phyloP scores from a whole-genome alignment of 2,888 invertebrate species.

The Caenorhabditis becei region DNA sequence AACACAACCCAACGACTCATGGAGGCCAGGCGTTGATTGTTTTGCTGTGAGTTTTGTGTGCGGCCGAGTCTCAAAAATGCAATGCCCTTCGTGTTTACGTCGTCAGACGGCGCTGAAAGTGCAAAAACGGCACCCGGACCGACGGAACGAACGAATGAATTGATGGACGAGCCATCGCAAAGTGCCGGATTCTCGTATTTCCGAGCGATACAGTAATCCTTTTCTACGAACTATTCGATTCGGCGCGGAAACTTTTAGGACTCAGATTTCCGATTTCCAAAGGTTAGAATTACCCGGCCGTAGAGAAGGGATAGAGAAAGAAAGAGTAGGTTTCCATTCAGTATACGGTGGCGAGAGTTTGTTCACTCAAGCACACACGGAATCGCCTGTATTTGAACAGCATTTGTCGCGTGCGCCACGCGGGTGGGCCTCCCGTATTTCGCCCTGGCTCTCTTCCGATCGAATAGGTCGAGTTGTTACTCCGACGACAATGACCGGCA shows the following conservation, averaged over 20 bases:
- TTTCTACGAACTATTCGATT: background rate
- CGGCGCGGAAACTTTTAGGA: slow-evolving; percentile 20
- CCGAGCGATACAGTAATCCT: slow-evolving; percentile 1
- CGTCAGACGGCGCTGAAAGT: background rate
- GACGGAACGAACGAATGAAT: background rate
- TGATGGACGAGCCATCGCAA: background rate
- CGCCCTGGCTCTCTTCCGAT: slow-evolving; percentile 22
- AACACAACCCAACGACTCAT: background rate
- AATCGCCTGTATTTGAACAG: slow-evolving; percentile 54
- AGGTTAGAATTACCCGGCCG: slow-evolving; percentile 1
- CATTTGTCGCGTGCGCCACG: slow-evolving; percentile 47
- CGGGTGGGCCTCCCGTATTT: slow-evolving; percentile 1
- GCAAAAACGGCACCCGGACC: slow-evolving; percentile 1
- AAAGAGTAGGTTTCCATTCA: background rate
- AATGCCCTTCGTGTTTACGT: slow-evolving; percentile 42
- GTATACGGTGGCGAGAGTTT: slow-evolving; percentile 32
- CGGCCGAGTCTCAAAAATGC: slow-evolving; percentile 35
- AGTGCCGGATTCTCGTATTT: background rate
- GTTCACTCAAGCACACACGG: slow-evolving; percentile 37
- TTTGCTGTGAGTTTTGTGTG: slow-evolving; percentile 17
- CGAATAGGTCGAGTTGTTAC: slow-evolving; percentile 51
- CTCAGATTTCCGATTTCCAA: slow-evolving; percentile 18
- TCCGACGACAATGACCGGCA: slow-evolving; percentile 41
- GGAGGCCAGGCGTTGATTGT: slow-evolving; percentile 17
- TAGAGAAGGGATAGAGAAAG: background rate